These are phyloP conservation scores for Heteromormyrus szaboi DNA, from an alignment of 2,797 vertebrate species.

Conservation along the genomic window DNA sequence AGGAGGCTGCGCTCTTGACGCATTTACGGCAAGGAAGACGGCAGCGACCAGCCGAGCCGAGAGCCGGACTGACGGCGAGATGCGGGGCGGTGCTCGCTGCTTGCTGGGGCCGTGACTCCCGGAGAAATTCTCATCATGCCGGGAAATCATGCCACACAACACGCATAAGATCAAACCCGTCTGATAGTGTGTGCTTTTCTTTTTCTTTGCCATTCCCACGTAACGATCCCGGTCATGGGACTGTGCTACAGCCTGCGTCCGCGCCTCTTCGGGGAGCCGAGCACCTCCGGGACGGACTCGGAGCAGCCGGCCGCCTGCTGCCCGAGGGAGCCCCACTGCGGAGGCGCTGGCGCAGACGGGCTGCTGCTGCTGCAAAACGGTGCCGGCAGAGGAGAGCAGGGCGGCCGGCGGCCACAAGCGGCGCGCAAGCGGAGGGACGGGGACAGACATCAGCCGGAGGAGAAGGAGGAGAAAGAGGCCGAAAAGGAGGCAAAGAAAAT, in stretches of 20 bases:
- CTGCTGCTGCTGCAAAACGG: constrained; percentile 24
- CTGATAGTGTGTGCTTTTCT: neutral
- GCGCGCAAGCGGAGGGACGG: constrained; percentile 35
- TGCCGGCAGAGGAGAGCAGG: constrained; percentile 2
- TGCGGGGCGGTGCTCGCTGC: constrained; percentile 50
- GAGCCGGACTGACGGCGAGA: constrained; percentile 31
- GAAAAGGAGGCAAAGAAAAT: constrained; percentile 62
- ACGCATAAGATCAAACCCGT: neutral
- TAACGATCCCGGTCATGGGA: constrained; percentile 53
- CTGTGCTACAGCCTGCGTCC: constrained; percentile 69
- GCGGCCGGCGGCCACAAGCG: constrained; percentile 21
- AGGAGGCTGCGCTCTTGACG: constrained; percentile 24
- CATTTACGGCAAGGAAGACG: constrained; percentile 56
- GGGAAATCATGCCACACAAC: constrained; percentile 21
- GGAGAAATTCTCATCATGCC: constrained; percentile 20
- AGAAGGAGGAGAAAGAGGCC: constrained; percentile 65
- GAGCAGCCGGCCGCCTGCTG: constrained; percentile 38
- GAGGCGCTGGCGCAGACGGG: constrained; percentile 4
- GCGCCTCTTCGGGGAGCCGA: constrained; percentile 60
- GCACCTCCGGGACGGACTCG: constrained; percentile 41
- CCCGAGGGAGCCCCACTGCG: constrained; percentile 17
- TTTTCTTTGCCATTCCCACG: neutral
- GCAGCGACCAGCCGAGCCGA: constrained; percentile 20
- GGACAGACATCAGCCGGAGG: constrained; percentile 56
- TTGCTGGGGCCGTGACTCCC: constrained; percentile 44